Evolutionary conservation across 2,888 invertebrate genomes (phyloP), one percentile per base, ranked within the genome.

Genomic region (Nysson spinosus): DNA sequence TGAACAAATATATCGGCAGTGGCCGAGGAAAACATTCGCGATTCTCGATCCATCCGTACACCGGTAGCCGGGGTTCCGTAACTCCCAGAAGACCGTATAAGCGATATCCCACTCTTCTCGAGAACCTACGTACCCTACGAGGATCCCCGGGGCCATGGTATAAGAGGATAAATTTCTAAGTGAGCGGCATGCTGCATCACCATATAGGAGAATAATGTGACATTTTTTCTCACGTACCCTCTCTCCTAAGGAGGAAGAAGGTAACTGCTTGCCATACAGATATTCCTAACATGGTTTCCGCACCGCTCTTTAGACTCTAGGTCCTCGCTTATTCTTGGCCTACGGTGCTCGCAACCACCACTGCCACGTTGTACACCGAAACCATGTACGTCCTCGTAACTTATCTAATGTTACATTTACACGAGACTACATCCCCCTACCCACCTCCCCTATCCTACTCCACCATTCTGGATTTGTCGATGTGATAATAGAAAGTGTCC

Each of bases 201-300:
- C 84, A 83, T 84, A 84, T 84, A 83, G 77, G 84, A 84, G 82
- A 83, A 84, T 84, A 84, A 84, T 84, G 81, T 80, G 80, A 80
- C 81, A 83, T 83, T 83, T 84, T 77, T 81, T 70, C 73, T 63
- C 68, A 52, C 70, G 49, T 57, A 52, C 40, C 60, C 64, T 50
- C 77, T 57, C 68, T 61, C 75, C 69, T 37, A 67, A 70, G 71
- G 73, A 72, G 72, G 74, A 75, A 70, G 75, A 70, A 70, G 58
- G 76, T 66, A 71, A 67, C 63, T 55, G 66, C 58, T 65, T 61
- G 56, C 49, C 70, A 50, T 72, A 72, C 70, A 76, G 83, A 81
- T 81, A 82, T 77, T 75, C 83, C 81, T 69, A 80, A 83, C 74
- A 83, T 79, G 83, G 83, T 44, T 51, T 34, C 60, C 58, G 47